Evolutionary conservation across 2,113 vertebrate species (phyloP).

Genomic region (Urocitellus parryii): DNA sequence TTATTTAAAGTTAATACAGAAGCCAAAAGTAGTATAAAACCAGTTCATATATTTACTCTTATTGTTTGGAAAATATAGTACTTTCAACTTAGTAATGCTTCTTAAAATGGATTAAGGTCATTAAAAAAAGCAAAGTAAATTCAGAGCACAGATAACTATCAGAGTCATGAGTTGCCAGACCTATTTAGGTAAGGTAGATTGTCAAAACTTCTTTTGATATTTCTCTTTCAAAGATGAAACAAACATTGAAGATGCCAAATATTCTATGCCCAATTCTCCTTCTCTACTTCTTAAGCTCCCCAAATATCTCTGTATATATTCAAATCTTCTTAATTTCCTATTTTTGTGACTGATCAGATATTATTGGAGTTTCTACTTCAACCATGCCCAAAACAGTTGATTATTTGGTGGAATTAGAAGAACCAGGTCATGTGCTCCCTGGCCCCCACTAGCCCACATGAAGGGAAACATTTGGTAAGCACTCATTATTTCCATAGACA

Average conservation of each 20-base stretch:
- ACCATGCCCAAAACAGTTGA: neutral
- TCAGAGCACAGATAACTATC: neutral
- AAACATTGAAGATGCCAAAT: neutral
- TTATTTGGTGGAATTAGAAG: neutral
- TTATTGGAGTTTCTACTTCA: neutral
- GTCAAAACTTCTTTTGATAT: neutral
- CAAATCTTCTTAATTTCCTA: neutral
- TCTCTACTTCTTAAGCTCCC: neutral
- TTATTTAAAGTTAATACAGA: neutral
- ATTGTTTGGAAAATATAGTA: neutral
- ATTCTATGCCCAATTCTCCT: neutral
- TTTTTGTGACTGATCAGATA: neutral
- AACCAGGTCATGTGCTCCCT: neutral
- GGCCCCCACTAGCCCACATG: neutral
- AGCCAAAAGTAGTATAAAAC: neutral
- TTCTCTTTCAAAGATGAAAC: neutral
- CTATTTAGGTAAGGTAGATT: neutral
- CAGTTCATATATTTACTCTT: neutral
- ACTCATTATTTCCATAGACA: neutral
- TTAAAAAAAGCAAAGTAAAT: slow-evolving; percentile 11
- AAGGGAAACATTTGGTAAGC: neutral
- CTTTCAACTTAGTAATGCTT: neutral
- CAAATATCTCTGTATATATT: neutral
- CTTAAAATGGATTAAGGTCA: neutral
- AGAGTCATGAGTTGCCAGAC: neutral